Base-by-base conservation (phyloP, 1,140 invertebrate genomes). In the Teleopsis dalmanni region DNA sequence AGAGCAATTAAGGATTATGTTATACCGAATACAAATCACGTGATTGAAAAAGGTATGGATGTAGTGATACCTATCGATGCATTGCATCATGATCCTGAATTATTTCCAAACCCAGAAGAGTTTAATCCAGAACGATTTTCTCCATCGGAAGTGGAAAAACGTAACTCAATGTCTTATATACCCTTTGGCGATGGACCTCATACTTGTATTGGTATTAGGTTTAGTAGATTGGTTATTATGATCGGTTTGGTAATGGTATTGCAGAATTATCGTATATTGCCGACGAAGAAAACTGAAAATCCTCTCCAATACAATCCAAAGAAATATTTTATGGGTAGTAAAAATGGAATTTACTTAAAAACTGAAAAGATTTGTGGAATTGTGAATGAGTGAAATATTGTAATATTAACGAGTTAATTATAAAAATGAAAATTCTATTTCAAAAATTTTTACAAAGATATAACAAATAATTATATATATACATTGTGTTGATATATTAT, bases 121-220 rank as follows among this genome's bases (percentile, higher is more conserved):
- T 83, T 79, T 52, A 71, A 80, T 59, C 81, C 81, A 0, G 75
- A 79, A 40, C 58, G 82, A 37, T 83, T 81, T 48, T 65, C 57
- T 4, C 68, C 70, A 1, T 72, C 79, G 43, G 71, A 72, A 49
- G 33, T 63, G 1, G 58, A 60, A 16, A 57, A 59, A 10, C 67
- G 80, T 29, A 73, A 72, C 40, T 72, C 63, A 0, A 78, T 72
- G 57, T 50, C 72, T 10, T 84, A 77, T 58, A 57, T 87, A 33
- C 78, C 85, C 1, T 88, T 88, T 62, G 82, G 83, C 31, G 50
- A 51, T 4, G 50, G 50, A 34, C 63, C 63, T 0, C 44, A 63
- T 0, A 63, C 65, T 41, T 50, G 48, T 26, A 50, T 50, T 31
- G 63, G 61, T 11, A 41, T 54, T 26, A 33, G 59, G 26, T 27